Conservation (phyloP, 2,797 vertebrate genomes). For the Sebastes minor region DNA sequence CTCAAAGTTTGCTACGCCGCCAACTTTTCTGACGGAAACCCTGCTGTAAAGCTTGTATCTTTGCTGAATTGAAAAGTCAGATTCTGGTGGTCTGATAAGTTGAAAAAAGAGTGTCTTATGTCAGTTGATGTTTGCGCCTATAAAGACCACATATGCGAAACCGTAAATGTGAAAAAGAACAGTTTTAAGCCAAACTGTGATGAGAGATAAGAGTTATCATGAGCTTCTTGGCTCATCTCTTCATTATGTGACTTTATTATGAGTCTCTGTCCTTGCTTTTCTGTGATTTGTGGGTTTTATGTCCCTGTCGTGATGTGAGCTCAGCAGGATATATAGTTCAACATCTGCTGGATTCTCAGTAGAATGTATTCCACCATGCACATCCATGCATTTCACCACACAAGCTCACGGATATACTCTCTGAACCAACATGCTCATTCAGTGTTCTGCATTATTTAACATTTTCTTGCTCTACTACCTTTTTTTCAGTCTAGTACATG, state of each 20-base stretch:
- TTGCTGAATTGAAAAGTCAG: not conserved
- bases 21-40: no score
- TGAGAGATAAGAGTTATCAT: not conserved
- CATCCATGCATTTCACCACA: slow-evolving; percentile 14
- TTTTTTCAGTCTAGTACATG: slow-evolving; percentile 21
- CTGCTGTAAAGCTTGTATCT: not conserved
- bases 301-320: not conserved
- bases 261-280: slow-evolving; percentile 4
- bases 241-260: not conserved
- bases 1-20: no score
- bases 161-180: not conserved
- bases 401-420: slow-evolving; percentile 10
- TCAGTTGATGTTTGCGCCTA: not conserved
- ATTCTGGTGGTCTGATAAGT: not conserved
- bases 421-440: slow-evolving; percentile 28
- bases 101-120: not conserved
- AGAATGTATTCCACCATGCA: not conserved
- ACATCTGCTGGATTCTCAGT: slow-evolving; percentile 14
- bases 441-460: slow-evolving; percentile 62
- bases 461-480: slow-evolving; percentile 24
- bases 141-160: not conserved
- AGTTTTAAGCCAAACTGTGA: not conserved
- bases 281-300: slow-evolving; percentile 21
- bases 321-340: slow-evolving; percentile 5
- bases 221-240: not conserved